Evolutionary conservation across 2,113 vertebrate species (phyloP), one percentile per base, ranked within the genome.

Genomic region (Albula glossodonta): DNA sequence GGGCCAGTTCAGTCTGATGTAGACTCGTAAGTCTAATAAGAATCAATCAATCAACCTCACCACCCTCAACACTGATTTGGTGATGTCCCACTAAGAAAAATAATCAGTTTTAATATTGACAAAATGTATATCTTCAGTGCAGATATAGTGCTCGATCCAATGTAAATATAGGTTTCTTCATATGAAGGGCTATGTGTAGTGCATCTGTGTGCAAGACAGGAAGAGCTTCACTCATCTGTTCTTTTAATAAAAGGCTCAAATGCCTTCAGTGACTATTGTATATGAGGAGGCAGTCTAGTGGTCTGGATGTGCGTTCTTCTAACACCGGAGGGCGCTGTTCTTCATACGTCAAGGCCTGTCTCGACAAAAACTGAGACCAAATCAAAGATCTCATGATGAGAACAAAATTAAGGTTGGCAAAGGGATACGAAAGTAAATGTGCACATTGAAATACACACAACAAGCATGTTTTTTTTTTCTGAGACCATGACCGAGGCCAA

Each of bases 321-420:
- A 57, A 56, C 81, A 60, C 81, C 52, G 31, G 80, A 52, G 80
- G 80, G 80, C 49, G 80, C 80, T 51, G 80, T 48, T 74, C 4
- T 74, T 25, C n/a, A 22, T 25, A n/a, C n/a, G 70, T 9, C 70
- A 74, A 74, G 22, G 31, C 70, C 70, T 10, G 22, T 15, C 17
- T 19, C 60, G 6, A 66, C 15, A 66, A 15, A 19, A 66, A 19
- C 17, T 1, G 17, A 66, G 15, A 66, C 22, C 60, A 22, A 66
- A 19, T 66, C 19, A 60, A 13, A 60, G 57, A 4, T 31, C 70
- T 41, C 31, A 41, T 41, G 31, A 41, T 15, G 41, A 78, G 7
- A 31, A 48, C 74, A 10, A 79, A 25, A 79, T 48, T 50, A 5
- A 70, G 1, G 12, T 48, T 79, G 78, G 50, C 12, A 50, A 41